Conservation (phyloP, 2,888 invertebrate genomes). For the Melanargia galathea region DNA sequence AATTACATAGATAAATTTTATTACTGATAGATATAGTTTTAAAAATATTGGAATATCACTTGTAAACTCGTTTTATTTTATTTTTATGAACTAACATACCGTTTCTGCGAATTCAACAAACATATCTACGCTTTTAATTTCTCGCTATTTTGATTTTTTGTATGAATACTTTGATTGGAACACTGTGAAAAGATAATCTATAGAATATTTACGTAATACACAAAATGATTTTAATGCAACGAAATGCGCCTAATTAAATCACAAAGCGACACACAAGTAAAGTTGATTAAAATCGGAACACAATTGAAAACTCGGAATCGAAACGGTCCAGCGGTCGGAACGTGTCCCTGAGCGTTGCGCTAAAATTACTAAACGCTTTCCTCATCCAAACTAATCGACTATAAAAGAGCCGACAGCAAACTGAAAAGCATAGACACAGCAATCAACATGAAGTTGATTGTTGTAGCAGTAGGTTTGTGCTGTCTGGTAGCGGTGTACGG, state of each 20-base stretch:
- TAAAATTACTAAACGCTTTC: constrained; percentile 69
- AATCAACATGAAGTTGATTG: constrained; percentile 69
- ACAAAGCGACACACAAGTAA: constrained; percentile 27
- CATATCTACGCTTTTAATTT: neutral
- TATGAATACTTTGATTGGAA: no score
- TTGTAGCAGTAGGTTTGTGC: constrained; percentile 63
- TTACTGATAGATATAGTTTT: no score
- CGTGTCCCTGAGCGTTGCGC: constrained; percentile 58
- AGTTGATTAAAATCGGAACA: constrained; percentile 35
- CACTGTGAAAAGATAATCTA: neutral
- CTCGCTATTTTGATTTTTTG: no score
- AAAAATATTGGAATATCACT: neutral
- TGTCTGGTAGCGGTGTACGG: constrained; percentile 72
- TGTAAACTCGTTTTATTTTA: neutral
- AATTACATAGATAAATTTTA: no score
- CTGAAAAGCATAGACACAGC: constrained; percentile 54
- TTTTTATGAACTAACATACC: neutral
- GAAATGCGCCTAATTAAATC: constrained; percentile 18
- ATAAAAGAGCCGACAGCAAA: constrained; percentile 66
- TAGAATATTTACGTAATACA: neutral
- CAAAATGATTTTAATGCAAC: neutral
- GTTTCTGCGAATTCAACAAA: no score
- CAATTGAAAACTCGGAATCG: constrained; percentile 46
- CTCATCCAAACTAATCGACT: constrained; percentile 60
- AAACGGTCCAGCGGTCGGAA: constrained; percentile 64